Percentiles rank a stretch among this genome's conserved stretches.
Evolutionary conservation across 2,888 invertebrate genomes (phyloP).

Genomic region (Plusia festucae): DNA sequence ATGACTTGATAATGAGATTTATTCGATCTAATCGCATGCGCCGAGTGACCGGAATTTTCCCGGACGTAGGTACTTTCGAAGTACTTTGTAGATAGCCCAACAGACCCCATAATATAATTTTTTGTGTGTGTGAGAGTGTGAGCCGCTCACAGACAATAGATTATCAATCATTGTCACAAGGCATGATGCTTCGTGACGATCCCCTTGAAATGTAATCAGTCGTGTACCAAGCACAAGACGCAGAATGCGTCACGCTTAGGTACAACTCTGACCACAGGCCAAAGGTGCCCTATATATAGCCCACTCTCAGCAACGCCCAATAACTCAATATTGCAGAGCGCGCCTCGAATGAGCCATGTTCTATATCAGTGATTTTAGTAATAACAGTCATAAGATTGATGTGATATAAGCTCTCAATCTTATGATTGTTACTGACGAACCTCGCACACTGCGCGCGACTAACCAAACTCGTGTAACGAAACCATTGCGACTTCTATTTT

Average conservation of each 20-base stretch:
- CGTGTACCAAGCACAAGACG: not conserved
- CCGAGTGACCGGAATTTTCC: too few species aligned
- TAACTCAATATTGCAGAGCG: slow-evolving; percentile 4
- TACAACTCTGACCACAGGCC: not conserved
- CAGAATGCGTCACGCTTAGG: not conserved
- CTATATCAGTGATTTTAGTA: not conserved
- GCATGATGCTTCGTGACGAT: not conserved
- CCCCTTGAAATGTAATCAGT: not conserved
- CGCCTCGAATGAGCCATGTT: not conserved
- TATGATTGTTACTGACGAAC: not conserved
- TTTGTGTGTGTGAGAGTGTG: too few species aligned
- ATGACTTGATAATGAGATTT: too few species aligned
- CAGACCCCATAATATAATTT: too few species aligned
- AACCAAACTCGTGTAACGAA: not conserved
- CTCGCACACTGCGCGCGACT: not conserved
- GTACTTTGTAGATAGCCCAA: too few species aligned
- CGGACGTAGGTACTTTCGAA: too few species aligned
- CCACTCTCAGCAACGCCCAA: not conserved
- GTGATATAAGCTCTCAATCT: not conserved
- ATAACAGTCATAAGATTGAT: slow-evolving; percentile 4
- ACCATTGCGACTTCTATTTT: not conserved
- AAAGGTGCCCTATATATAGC: not conserved
- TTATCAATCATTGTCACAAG: too few species aligned
- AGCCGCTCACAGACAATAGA: too few species aligned
- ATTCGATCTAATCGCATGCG: too few species aligned